Conservation (phyloP, 2,113 vertebrate species). For the Pipa parva region DNA sequence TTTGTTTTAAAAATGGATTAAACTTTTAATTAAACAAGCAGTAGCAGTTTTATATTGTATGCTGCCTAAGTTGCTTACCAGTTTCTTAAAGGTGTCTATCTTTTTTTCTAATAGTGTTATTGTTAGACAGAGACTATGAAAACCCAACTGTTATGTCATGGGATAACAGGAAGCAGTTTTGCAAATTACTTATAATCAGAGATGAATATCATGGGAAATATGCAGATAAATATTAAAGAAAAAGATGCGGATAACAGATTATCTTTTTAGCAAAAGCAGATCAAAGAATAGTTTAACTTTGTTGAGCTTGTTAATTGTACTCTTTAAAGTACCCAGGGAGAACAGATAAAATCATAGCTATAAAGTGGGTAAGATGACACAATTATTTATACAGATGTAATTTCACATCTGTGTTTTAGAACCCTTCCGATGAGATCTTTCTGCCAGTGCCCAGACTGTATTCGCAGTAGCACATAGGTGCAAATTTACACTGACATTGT, state of each 20-base stretch:
- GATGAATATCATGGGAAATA: slow-evolving; percentile 9
- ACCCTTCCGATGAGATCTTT: too few relatives aligned
- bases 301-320: not conserved
- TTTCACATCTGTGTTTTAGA: not conserved
- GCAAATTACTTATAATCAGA: slow-evolving; percentile 5
- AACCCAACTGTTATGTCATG: slow-evolving; percentile 22
- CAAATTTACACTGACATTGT: not conserved
- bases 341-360: not conserved
- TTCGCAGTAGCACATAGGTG: too few relatives aligned
- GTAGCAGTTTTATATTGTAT: too few relatives aligned
- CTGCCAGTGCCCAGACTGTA: too few relatives aligned
- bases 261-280: not conserved
- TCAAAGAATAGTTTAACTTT: slow-evolving; percentile 1
- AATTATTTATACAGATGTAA: slow-evolving; percentile 30
- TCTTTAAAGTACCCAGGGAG: not conserved
- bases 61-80: too few relatives aligned
- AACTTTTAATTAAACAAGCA: too few relatives aligned
- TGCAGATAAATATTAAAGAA: slow-evolving; percentile 18
- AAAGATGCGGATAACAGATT: not conserved
- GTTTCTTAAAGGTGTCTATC: not conserved
- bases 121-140: not conserved
- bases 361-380: not conserved
- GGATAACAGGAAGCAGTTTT: not conserved
- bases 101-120: not conserved
- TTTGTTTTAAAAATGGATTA: too few relatives aligned